These are phyloP conservation scores for Ictalurus furcatus DNA, from an alignment of 2,113 vertebrate genomes.

Conservation along the genomic window DNA sequence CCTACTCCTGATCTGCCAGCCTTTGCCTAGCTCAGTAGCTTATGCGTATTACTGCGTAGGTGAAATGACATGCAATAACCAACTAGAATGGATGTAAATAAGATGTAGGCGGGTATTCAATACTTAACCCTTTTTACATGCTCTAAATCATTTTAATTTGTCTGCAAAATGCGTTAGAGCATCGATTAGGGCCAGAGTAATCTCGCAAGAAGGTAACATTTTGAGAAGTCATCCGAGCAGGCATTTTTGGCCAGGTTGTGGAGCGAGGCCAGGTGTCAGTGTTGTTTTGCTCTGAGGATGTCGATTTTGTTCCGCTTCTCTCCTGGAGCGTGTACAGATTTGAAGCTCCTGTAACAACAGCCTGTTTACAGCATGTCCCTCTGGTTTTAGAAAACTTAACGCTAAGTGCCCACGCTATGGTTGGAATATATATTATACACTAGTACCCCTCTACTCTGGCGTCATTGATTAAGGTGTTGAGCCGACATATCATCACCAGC, in stretches of 20 bases:
- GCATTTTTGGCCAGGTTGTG: background rate
- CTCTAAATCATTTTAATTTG: background rate
- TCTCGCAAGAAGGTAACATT: background rate
- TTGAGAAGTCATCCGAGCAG: background rate
- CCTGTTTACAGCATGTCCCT: background rate
- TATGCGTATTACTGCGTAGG: background rate
- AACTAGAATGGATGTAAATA: background rate
- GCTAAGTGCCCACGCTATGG: background rate
- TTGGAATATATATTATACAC: background rate
- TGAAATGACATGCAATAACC: background rate
- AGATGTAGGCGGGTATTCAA: background rate
- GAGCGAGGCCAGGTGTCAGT: background rate
- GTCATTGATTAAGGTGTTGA: background rate
- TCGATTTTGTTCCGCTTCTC: background rate
- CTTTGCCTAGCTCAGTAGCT: background rate
- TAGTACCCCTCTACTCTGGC: background rate
- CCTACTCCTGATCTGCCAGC: background rate
- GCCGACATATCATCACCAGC: background rate
- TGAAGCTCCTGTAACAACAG: background rate
- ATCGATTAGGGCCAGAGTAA: background rate
- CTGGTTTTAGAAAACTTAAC: slow-evolving; percentile 1
- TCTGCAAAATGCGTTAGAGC: background rate
- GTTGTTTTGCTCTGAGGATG: background rate
- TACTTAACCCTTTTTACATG: background rate
- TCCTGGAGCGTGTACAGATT: background rate